Base-by-base conservation (phyloP, 2,113 vertebrate genomes). In the Tiliqua scincoides region DNA sequence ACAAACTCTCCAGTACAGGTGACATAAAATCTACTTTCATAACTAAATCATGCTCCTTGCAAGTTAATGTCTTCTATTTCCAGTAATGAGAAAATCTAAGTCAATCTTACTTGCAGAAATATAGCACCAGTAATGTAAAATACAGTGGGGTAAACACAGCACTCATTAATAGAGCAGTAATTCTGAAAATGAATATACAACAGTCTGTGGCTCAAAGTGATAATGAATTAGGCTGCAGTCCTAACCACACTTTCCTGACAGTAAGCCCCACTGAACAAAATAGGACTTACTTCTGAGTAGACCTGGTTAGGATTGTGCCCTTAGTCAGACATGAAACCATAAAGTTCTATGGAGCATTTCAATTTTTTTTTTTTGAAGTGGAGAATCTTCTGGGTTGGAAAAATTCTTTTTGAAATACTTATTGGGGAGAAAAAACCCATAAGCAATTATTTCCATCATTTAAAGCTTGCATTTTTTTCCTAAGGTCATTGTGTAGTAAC, bases 71-170 rank as follows among this genome's bases (percentile, higher is more conserved):
- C 94, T 94, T 91, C 71, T 87, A 91, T 94, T 94, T 91, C 71
- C 88, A 91, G 84, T 95, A 95, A 96, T 94, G 94, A 96, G 92
- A 96, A 96, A 96, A 95, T 91, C 91, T 93, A 95, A 96, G 94
- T 92, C 89, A 92, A 94, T 95, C 75, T 87, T 93, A 73, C 84
- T 67, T 88, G 91, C 85, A 90, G 95, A 48, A 95, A 95, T 93
- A 95, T 82, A 67, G 4, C 83, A 90, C 65, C 40, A 88, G 83
- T 85, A 94, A 85, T 73, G 84, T 61, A 52, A 88, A 83, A 92
- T 92, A 93, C 93, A 95, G 93, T 73, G 21, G 17, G 71, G 20
- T 87, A 75, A 73, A 77, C 35, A 74, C 62, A 83, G 23, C 84
- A 73, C 57, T 80, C 62, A 79, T 89, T 90, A 95, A 89, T 79